phyloP scores from a whole-genome alignment of 2,888 invertebrate genomes.

The Pilophorus perplexus region DNA sequence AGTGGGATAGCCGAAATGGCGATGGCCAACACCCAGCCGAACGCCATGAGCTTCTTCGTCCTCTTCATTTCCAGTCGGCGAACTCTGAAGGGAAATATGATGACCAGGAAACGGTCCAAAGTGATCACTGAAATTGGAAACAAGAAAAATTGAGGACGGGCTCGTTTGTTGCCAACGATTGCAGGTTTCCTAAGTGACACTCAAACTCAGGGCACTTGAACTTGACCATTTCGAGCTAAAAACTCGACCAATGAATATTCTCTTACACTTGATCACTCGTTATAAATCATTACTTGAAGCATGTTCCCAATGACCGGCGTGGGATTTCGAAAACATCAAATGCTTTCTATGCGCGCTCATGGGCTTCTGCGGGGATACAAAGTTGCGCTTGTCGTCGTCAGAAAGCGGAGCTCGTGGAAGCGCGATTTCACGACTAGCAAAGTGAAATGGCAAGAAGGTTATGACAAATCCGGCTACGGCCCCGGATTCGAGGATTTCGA shows the following conservation, averaged over 20 bases:
- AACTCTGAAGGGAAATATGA: constrained; percentile 53
- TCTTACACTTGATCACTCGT: no score
- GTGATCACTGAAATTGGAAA: constrained; percentile 52
- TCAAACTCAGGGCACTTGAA: no score
- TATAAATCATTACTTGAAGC: no score
- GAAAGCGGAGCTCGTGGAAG: not conserved
- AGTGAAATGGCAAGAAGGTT: not conserved
- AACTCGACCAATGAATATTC: no score
- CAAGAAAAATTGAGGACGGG: no score
- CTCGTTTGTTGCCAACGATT: no score
- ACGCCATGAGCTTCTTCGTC: constrained; percentile 51
- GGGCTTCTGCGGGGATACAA: not conserved
- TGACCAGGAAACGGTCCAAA: constrained; percentile 52
- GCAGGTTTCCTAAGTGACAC: no score
- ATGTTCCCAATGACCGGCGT: no score
- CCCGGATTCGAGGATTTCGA: constrained; percentile 1
- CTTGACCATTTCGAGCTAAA: no score
- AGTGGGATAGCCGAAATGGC: constrained; percentile 52
- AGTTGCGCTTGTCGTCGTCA: not conserved
- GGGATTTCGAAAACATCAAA: no score
- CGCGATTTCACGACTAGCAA: not conserved
- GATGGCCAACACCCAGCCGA: constrained; percentile 51
- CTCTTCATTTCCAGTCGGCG: constrained; percentile 51
- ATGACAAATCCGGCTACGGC: not conserved
- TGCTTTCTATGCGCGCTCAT: not conserved